phyloP scores from a whole-genome alignment of 2,797 vertebrate species.

The Eidolon dupreanum region DNA sequence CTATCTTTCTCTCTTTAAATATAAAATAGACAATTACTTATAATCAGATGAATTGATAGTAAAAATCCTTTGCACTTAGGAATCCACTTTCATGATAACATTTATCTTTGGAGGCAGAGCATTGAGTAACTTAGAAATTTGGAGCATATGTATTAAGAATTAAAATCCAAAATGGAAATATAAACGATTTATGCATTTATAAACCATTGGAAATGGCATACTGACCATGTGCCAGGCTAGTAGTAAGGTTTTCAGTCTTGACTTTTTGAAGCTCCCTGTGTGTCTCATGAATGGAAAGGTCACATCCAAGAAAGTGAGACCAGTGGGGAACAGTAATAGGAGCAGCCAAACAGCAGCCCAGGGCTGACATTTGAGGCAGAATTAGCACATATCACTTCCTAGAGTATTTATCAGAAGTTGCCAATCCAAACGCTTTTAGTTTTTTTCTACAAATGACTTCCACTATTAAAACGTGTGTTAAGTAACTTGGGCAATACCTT shows the following conservation, averaged over 20 bases:
- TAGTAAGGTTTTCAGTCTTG: not conserved
- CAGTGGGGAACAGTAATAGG: not conserved
- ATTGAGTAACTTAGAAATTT: slow-evolving; percentile 1
- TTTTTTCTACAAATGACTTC: slow-evolving; percentile 18
- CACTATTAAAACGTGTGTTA: not conserved
- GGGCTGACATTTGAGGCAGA: not conserved
- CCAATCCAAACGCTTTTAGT: not conserved
- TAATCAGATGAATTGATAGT: not conserved
- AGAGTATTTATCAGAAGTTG: not conserved
- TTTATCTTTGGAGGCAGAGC: not conserved
- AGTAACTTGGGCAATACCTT: not conserved
- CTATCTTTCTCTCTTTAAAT: not conserved
- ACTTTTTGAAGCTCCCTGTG: not conserved
- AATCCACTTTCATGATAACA: not conserved
- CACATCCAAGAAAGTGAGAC: not conserved
- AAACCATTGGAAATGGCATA: not conserved
- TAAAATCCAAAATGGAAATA: slow-evolving; percentile 29
- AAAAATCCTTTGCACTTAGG: slow-evolving; percentile 6
- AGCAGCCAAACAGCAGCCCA: not conserved
- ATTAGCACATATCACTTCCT: not conserved
- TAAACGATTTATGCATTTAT: not conserved
- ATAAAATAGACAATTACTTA: not conserved
- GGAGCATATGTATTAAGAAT: not conserved
- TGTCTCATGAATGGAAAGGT: not conserved
- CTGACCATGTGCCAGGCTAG: not conserved